Evolutionary conservation across 2,113 vertebrate species (phyloP).

Genomic region (Eretmochelys imbricata): DNA sequence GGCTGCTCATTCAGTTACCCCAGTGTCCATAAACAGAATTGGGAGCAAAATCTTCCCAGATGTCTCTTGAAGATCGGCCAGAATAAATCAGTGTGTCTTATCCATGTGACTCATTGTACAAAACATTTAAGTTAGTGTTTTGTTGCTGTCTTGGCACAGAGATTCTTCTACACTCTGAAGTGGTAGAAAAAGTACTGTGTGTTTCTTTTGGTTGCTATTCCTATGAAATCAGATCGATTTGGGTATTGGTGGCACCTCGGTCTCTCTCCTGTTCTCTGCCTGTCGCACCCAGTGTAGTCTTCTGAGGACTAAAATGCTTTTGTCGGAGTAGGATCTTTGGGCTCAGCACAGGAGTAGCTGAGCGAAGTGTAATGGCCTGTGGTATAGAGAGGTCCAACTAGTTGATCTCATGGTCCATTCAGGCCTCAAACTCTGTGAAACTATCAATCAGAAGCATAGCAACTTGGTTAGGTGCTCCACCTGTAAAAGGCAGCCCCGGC

Average conservation of each 20-base stretch:
- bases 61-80: not conserved
- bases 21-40: not conserved
- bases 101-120: not conserved
- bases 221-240: too few relatives aligned
- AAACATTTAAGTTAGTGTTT: too few relatives aligned
- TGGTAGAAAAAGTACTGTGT: not conserved
- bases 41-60: not conserved
- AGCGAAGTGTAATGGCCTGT: too few relatives aligned
- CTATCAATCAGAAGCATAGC: not conserved
- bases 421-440: too few relatives aligned
- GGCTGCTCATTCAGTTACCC: not conserved
- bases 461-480: not conserved
- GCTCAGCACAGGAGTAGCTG: too few relatives aligned
- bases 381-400: too few relatives aligned
- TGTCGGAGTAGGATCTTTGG: too few relatives aligned
- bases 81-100: constrained; percentile 20
- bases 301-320: too few relatives aligned
- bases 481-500: not conserved
- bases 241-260: too few relatives aligned
- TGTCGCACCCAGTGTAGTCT: not conserved
- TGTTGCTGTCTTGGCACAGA: constrained; percentile 10
- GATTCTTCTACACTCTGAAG: constrained; percentile 22
- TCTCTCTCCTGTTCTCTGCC: not conserved
- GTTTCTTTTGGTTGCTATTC: too few relatives aligned
- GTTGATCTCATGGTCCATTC: too few relatives aligned